phyloP scores from a whole-genome alignment of 92 coral and sea anemone genomes.

The Umimayanthus chanpuru region DNA sequence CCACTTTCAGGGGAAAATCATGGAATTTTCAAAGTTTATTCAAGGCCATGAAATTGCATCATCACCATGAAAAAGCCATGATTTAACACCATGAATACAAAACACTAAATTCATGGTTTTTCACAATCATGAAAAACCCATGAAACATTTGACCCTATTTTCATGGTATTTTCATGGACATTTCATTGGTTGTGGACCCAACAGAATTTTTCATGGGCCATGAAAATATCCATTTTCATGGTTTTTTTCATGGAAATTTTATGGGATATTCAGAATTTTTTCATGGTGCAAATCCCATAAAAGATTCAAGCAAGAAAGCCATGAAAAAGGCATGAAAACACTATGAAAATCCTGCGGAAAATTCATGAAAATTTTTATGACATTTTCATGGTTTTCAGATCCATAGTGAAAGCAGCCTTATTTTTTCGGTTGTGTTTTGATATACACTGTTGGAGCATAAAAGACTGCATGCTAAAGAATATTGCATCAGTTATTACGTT shows the following conservation, averaged over 20 bases:
- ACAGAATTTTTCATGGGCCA: background rate
- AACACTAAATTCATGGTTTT: background rate
- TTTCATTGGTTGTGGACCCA: background rate
- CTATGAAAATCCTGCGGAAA: background rate
- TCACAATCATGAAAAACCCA: background rate
- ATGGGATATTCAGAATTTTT: background rate
- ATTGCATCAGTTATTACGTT: too few species aligned
- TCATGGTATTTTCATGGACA: background rate
- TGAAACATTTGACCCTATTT: background rate
- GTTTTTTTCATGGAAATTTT: background rate
- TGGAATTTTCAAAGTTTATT: background rate
- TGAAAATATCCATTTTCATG: background rate
- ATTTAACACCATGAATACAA: background rate
- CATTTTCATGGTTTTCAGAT: background rate
- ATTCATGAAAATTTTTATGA: background rate
- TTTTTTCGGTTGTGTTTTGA: too few species aligned
- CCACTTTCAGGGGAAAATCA: background rate
- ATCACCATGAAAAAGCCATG: background rate
- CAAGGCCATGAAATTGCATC: background rate
- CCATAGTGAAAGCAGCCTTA: background rate
- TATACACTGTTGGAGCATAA: too few species aligned
- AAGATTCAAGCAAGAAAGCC: background rate
- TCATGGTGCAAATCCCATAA: too few species aligned
- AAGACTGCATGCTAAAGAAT: too few species aligned
- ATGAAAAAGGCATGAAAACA: background rate